Percentiles rank a stretch among this genome's conserved stretches.
phyloP scores from a whole-genome alignment of 2,113 vertebrate species.

The Gulo gulo region DNA sequence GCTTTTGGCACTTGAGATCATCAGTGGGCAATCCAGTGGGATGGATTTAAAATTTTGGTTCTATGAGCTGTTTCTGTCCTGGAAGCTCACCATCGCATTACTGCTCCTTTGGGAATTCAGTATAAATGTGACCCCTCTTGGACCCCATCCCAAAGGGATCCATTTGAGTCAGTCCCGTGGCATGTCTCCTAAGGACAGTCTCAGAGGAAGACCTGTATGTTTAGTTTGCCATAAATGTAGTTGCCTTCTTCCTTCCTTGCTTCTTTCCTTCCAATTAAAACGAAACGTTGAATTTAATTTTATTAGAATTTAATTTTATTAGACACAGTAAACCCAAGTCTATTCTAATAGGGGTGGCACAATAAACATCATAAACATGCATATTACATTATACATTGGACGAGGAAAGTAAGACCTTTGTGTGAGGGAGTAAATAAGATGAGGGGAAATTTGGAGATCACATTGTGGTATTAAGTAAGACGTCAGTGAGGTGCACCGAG shows the following conservation, averaged over 20 bases:
- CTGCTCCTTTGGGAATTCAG: not conserved
- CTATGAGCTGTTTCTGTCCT: not conserved
- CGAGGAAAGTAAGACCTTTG: not conserved
- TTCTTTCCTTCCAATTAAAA: not conserved
- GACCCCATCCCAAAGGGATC: not conserved
- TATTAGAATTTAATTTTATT: constrained; percentile 27
- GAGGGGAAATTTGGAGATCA: not conserved
- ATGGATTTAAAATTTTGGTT: not conserved
- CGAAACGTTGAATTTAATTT: not conserved
- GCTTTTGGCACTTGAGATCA: not conserved
- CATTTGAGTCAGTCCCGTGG: not conserved
- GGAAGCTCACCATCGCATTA: not conserved
- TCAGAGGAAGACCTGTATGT: not conserved
- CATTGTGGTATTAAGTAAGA: not conserved
- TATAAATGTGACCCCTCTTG: not conserved
- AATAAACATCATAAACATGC: not conserved
- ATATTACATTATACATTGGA: not conserved
- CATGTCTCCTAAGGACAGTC: not conserved
- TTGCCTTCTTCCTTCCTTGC: not conserved
- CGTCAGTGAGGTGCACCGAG: not conserved
- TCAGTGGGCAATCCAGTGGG: not conserved
- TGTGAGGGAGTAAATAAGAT: not conserved
- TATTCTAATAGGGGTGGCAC: not conserved
- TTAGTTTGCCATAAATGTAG: not conserved
- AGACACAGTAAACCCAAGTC: not conserved